These are phyloP conservation scores for Aphidius ervi DNA, from an alignment of 1,140 invertebrate species.

Conservation along the genomic window DNA sequence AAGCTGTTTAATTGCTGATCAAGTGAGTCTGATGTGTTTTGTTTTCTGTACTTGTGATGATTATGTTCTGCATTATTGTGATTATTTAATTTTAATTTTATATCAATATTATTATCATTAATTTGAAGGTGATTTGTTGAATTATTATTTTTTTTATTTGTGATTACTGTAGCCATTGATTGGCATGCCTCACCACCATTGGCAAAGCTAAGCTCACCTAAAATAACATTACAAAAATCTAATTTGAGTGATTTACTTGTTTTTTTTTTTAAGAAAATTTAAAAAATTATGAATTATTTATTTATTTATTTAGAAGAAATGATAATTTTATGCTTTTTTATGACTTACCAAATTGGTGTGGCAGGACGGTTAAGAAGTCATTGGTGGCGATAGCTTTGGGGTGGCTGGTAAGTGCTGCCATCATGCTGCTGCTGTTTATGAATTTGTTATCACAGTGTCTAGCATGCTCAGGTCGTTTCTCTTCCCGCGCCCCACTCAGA, in stretches of 20 bases:
- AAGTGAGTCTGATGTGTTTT: conserved; percentile 49
- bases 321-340: no score
- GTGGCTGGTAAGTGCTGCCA: conserved; percentile 54
- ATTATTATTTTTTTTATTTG: conserved; percentile 38
- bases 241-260: no score
- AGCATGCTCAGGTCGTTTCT: conserved; percentile 52
- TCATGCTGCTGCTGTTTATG: conserved; percentile 51
- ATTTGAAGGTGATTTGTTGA: conserved; percentile 52
- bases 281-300: not conserved
- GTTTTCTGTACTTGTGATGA: conserved; percentile 54
- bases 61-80: conserved; percentile 54
- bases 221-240: conserved; percentile 24
- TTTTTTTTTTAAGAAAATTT: no score
- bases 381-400: conserved; percentile 54
- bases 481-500: conserved; percentile 53
- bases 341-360: conserved; percentile 49
- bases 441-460: conserved; percentile 56
- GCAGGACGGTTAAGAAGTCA: conserved; percentile 56
- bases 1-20: conserved; percentile 47
- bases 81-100: conserved; percentile 43
- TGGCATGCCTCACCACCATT: conserved; percentile 50
- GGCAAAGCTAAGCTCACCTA: conserved; percentile 52
- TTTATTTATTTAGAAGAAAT: no score
- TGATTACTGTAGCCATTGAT: conserved; percentile 51
- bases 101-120: conserved; percentile 45